Evolutionary conservation across 2,797 vertebrate genomes (phyloP).

Genomic region (Fringilla coelebs): DNA sequence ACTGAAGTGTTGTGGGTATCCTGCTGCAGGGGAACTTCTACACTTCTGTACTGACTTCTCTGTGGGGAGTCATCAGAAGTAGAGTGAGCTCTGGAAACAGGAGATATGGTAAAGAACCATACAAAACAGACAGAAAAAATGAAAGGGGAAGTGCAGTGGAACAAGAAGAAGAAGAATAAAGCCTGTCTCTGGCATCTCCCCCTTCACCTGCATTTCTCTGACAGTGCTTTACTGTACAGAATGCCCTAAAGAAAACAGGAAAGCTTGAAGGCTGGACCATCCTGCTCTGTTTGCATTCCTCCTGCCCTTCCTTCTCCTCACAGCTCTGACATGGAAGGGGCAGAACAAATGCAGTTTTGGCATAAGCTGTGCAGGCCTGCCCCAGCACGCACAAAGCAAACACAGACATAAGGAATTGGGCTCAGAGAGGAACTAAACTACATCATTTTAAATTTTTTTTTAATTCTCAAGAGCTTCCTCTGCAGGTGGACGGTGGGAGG

Average conservation of each 20-base stretch:
- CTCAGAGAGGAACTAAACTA: conserved; percentile 25
- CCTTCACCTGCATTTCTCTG: background rate
- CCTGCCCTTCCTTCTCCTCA: background rate
- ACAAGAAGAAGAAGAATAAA: background rate
- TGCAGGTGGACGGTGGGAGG: conserved; percentile 15
- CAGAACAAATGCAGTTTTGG: background rate
- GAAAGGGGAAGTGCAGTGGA: background rate
- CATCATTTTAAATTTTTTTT: conserved; percentile 12
- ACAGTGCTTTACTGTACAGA: background rate
- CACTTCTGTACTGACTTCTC: background rate
- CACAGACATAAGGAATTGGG: background rate
- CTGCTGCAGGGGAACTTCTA: background rate
- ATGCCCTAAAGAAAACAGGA: background rate
- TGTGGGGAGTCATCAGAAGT: background rate
- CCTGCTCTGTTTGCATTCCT: background rate
- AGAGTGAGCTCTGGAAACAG: background rate
- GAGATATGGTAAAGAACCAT: background rate
- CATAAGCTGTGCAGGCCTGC: conserved; percentile 1
- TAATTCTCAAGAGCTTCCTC: conserved; percentile 44
- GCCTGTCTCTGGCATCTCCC: background rate
- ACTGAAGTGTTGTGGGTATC: background rate
- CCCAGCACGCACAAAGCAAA: background rate
- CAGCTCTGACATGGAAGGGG: background rate
- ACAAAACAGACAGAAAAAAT: background rate
- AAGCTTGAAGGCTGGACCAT: background rate